These are phyloP conservation scores for Falcunculus frontatus DNA, from an alignment of 2,113 vertebrate genomes.

Conservation along the genomic window DNA sequence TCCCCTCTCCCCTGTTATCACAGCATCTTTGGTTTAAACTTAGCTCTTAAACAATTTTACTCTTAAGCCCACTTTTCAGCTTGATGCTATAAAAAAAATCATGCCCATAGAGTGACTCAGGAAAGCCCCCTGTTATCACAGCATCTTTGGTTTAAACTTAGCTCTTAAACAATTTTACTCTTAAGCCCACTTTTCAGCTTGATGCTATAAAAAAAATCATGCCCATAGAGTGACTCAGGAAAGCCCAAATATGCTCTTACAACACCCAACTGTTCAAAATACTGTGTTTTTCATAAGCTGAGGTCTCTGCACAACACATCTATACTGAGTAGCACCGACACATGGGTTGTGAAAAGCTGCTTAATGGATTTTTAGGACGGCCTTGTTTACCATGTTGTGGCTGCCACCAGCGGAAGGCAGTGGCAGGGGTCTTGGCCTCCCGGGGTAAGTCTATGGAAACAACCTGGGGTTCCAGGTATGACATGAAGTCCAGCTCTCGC, in stretches of 20 bases:
- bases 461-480: constrained; percentile 91
- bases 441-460: constrained; percentile 91
- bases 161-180: neutral
- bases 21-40: neutral
- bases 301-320: neutral
- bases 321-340: neutral
- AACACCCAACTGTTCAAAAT: neutral
- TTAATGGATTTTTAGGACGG: neutral
- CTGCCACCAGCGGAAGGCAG: constrained; percentile 97
- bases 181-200: neutral
- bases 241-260: neutral
- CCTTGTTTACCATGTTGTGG: constrained; percentile 84
- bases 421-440: constrained; percentile 87
- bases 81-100: neutral
- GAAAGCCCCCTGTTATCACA: neutral
- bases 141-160: neutral
- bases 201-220: neutral
- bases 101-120: neutral
- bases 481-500: constrained; percentile 91
- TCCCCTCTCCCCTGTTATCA: neutral
- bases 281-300: neutral
- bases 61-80: neutral
- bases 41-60: neutral
- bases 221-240: neutral
- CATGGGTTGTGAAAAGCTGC: neutral